These are phyloP conservation scores for Saturnia japonica DNA, from an alignment of 2,888 invertebrate genomes.

Conservation along the genomic window DNA sequence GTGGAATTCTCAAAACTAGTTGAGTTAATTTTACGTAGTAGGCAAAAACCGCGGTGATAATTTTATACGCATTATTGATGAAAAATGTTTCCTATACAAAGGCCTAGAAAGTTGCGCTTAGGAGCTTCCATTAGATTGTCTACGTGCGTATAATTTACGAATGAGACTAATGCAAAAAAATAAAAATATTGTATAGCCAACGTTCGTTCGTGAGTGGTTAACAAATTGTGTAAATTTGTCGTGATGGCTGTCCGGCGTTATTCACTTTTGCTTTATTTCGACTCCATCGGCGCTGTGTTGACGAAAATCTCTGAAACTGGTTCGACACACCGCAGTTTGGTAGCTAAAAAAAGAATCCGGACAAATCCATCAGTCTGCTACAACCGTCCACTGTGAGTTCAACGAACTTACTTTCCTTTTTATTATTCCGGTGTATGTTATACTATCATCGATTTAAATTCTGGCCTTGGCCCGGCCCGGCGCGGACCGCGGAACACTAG, in stretches of 20 bases:
- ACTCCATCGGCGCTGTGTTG: conserved; percentile 35
- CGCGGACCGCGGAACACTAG: conserved; percentile 29
- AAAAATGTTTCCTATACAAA: conserved; percentile 19
- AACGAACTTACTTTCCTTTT: conserved; percentile 73
- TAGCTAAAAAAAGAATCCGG: conserved; percentile 65
- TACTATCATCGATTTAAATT: conserved; percentile 57
- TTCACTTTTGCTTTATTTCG: conserved; percentile 41
- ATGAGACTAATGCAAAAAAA: conserved; percentile 40
- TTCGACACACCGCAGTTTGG: conserved; percentile 53
- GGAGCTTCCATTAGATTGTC: conserved; percentile 53
- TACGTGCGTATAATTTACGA: conserved; percentile 56
- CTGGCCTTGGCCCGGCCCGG: conserved; percentile 68
- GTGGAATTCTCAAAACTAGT: background rate
- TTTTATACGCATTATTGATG: background rate
- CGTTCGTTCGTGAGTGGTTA: conserved; percentile 42
- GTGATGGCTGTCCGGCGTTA: conserved; percentile 22
- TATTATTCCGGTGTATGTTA: conserved; percentile 56
- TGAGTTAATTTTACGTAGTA: background rate
- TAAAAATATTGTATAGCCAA: conserved; percentile 38
- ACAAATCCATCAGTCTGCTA: conserved; percentile 60
- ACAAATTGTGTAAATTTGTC: conserved; percentile 44
- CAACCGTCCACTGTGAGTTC: conserved; percentile 60
- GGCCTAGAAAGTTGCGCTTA: conserved; percentile 58
- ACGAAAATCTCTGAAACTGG: conserved; percentile 49
- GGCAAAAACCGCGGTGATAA: background rate